Conservation (phyloP, 2,888 invertebrate genomes). For the Ichneumon xanthorius region DNA sequence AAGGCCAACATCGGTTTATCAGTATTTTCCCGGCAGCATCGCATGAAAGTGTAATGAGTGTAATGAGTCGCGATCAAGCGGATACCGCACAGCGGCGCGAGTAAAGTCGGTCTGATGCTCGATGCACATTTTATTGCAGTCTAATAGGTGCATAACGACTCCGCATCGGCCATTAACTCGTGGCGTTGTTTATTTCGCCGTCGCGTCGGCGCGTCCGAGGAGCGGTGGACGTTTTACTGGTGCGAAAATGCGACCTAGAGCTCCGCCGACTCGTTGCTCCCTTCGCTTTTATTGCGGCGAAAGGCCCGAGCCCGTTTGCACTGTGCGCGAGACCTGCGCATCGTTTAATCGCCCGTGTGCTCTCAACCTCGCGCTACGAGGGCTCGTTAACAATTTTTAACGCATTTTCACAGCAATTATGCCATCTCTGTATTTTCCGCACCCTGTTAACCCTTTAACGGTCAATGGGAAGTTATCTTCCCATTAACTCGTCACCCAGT, state of each 20-base stretch:
- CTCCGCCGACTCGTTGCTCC: neutral
- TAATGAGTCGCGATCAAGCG: slow-evolving; percentile 9
- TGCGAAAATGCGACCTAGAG: slow-evolving; percentile 12
- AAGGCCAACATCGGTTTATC: slow-evolving; percentile 8
- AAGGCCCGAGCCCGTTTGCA: slow-evolving; percentile 16
- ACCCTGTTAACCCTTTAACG: neutral
- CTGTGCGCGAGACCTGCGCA: slow-evolving; percentile 18
- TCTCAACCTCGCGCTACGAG: slow-evolving; percentile 24
- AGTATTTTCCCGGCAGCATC: slow-evolving; percentile 14
- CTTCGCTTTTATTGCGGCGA: slow-evolving; percentile 49
- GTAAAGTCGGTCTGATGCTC: slow-evolving; percentile 16
- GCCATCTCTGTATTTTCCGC: neutral
- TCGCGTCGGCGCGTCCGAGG: slow-evolving; percentile 8
- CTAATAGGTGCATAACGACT: slow-evolving; percentile 23
- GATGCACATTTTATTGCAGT: slow-evolving; percentile 51
- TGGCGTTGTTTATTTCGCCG: slow-evolving; percentile 41
- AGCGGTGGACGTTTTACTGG: slow-evolving; percentile 31
- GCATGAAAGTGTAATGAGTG: slow-evolving; percentile 11
- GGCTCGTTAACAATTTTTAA: slow-evolving; percentile 45
- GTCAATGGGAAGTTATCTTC: neutral
- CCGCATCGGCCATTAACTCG: slow-evolving; percentile 38
- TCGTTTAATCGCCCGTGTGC: slow-evolving; percentile 45
- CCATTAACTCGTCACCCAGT: neutral
- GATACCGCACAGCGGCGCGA: neutral
- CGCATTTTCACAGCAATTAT: slow-evolving; percentile 37